Conservation (phyloP, 2,888 invertebrate genomes). For the Drosophila suboccidentalis region DNA sequence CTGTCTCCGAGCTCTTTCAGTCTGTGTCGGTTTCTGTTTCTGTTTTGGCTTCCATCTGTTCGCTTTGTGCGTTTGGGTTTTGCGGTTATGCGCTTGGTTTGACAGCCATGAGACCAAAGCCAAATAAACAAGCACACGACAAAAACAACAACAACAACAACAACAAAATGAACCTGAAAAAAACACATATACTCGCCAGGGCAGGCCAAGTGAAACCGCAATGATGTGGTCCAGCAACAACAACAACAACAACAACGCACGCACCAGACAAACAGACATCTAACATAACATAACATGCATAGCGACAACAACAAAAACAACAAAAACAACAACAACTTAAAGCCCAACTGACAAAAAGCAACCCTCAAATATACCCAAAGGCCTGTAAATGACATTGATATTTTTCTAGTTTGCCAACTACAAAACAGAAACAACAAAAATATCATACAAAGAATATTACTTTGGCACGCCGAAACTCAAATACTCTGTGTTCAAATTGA, state of each 20-base stretch:
- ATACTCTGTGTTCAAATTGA: conserved; percentile 1
- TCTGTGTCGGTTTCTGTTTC: conserved; percentile 1
- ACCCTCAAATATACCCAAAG: conserved; percentile 45
- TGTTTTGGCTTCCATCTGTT: conserved; percentile 6
- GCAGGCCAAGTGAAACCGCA: conserved; percentile 63
- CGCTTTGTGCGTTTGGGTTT: conserved; percentile 48
- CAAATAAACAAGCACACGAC: conserved; percentile 55
- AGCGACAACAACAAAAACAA: conserved; percentile 24
- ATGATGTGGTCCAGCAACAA: conserved; percentile 55
- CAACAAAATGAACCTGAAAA: conserved; percentile 23
- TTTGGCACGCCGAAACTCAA: not conserved
- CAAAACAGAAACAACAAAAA: conserved; percentile 6
- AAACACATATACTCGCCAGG: conserved; percentile 21
- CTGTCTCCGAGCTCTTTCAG: not conserved
- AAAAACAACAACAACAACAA: conserved; percentile 31
- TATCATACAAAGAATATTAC: not conserved
- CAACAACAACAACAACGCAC: conserved; percentile 10
- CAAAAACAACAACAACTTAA: conserved; percentile 38
- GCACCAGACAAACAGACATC: conserved; percentile 50
- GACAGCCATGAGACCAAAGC: conserved; percentile 71
- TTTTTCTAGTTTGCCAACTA: conserved; percentile 59
- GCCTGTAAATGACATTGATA: conserved; percentile 73
- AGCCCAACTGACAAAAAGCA: conserved; percentile 26
- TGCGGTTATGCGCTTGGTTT: conserved; percentile 77
- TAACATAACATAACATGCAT: conserved; percentile 61